A percentile compares a stretch with the other conserved stretches of the same genome.
Conservation (phyloP, 2,888 invertebrate species). For the Exocentrus adspersus region DNA sequence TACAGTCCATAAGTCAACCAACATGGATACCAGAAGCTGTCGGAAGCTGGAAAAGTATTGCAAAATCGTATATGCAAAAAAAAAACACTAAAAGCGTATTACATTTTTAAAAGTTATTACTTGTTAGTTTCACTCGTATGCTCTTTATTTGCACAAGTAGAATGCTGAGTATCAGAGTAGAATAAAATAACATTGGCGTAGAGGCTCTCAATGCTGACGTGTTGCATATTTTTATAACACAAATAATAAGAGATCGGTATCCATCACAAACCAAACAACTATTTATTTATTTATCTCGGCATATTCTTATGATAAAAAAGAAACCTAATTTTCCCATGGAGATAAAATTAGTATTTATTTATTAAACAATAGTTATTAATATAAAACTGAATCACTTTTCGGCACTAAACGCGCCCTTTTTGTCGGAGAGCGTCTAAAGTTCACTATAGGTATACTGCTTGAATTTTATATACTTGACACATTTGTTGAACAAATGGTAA, state of each 20-base stretch:
- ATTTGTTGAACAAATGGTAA: conserved; percentile 49
- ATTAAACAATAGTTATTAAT: background rate
- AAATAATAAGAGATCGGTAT: no score
- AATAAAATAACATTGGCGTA: no score
- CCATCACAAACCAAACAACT: background rate
- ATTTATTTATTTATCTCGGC: conserved; percentile 7
- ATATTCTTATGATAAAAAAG: background rate
- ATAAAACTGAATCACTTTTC: background rate
- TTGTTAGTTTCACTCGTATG: no score
- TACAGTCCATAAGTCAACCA: no score
- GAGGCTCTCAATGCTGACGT: background rate
- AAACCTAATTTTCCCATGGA: background rate
- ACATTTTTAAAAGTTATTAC: no score
- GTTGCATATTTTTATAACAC: conserved; percentile 4
- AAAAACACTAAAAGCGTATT: no score
- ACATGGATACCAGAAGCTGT: no score
- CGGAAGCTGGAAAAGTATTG: no score
- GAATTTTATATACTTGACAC: conserved; percentile 24
- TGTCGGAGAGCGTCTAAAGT: background rate
- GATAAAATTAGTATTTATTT: background rate
- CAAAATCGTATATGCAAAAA: no score
- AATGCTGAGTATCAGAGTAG: no score
- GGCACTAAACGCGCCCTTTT: background rate
- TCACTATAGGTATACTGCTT: background rate
- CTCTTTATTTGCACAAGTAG: no score